Base-by-base conservation (phyloP, 2,113 vertebrate species). In the Dolichallabes microphthalmus region DNA sequence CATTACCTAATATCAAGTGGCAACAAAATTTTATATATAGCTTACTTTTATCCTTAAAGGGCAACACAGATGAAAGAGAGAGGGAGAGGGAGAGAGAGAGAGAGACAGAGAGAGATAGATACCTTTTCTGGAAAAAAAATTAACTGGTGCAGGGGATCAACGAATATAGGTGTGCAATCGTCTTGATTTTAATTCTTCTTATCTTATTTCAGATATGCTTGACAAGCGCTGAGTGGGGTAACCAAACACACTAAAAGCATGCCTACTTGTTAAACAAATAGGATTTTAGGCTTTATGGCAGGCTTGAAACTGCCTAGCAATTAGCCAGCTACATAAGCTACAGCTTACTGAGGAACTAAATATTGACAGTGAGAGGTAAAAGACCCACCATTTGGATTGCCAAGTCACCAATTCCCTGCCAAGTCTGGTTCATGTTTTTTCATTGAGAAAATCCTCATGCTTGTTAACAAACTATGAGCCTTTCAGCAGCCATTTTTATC, bases 311-410 rank as follows among this genome's bases (percentile, higher is more conserved):
- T 55, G 73, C 71, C 22, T 74, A 74, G n/a, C 53, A 78, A 60
- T 78, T 58, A 60, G 52, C n/a, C 53, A 58, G 19, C 76, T 60
- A 58, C 55, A 78, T 60, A 78, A 78, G 19, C 53, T 78, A 78
- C 30, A 78, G 76, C 53, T 55, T 78, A 78, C 53, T 58, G 55
- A 58, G 76, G 27, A 78, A 78, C 30, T 78, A 78, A 74, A 78
- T 78, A 57, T 58, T 78, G 76, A 78, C 76, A 78, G 76, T 78
- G 53, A 78, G 76, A 60, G 53, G 76, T 78, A 58, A 78, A 58
- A 78, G 55, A 58, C 75, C 45, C 53, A 78, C 52, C 76, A 58
- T 78, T 78, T 78, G 76, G 30, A 60, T 60, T 60, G 55, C 76
- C 76, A 78, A 78, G 55, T 78, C 17, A 14, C 30, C 19, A 58